Percentiles rank a stretch among this genome's conserved stretches.
These are phyloP conservation scores for cat (Felis catus) DNA, from an alignment of 2,113 vertebrate species.

Conservation along the genomic window DNA sequence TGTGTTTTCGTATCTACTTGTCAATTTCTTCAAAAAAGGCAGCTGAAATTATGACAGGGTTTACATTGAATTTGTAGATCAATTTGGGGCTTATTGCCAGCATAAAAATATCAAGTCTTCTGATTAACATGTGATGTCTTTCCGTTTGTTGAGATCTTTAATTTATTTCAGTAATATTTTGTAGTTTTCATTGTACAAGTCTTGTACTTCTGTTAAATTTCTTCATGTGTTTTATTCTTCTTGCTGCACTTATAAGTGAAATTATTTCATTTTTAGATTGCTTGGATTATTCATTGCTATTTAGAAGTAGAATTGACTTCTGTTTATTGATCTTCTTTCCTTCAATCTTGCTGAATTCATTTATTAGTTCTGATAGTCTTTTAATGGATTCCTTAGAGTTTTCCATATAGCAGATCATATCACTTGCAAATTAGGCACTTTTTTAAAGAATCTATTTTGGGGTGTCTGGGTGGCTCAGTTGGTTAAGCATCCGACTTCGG, in stretches of 20 bases:
- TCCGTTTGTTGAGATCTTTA: neutral
- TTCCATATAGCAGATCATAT: neutral
- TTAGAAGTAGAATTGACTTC: constrained; percentile 5
- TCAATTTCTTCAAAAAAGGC: neutral
- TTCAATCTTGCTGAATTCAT: neutral
- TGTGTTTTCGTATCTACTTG: neutral
- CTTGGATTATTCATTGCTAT: neutral
- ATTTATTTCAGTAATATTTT: neutral
- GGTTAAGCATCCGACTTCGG: no score
- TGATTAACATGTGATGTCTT: neutral
- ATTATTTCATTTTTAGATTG: neutral
- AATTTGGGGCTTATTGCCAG: neutral
- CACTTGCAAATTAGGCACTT: neutral
- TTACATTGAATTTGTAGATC: neutral
- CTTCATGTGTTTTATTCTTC: neutral
- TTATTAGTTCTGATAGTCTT: neutral
- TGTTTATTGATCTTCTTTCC: neutral
- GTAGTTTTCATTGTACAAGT: neutral
- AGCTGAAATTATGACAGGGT: neutral
- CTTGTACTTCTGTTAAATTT: neutral
- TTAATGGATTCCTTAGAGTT: neutral
- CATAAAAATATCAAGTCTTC: neutral
- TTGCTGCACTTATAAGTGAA: neutral
- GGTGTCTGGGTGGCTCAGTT: no score
- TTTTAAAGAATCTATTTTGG: neutral